phyloP scores from a whole-genome alignment of 2,797 vertebrate species.

The Alcedo atthis region DNA sequence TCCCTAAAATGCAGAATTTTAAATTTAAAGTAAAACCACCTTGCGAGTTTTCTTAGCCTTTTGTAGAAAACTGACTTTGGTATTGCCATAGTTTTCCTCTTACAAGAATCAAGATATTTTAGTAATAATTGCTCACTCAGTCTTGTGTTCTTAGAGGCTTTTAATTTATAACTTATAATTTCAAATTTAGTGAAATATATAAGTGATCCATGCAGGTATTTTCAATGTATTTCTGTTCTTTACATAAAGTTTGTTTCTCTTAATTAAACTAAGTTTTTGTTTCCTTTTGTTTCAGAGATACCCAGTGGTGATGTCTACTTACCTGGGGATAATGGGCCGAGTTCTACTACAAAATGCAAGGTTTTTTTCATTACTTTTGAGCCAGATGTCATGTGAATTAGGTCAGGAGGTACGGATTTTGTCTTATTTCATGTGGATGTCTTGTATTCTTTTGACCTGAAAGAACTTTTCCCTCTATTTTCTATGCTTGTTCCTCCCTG shows the following conservation, averaged over 20 bases:
- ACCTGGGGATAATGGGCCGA: constrained; percentile 92
- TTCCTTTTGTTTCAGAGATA: constrained; percentile 82
- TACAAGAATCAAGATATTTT: neutral
- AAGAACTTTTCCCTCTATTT: neutral
- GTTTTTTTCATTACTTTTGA: constrained; percentile 92
- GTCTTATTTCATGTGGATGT: neutral
- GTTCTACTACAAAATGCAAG: constrained; percentile 92
- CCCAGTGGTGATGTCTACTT: constrained; percentile 96
- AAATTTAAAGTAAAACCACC: neutral
- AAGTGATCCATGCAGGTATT: neutral
- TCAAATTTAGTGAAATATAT: neutral
- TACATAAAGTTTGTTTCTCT: neutral
- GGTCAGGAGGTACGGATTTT: constrained; percentile 87
- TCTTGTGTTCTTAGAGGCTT: neutral
- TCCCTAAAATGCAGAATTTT: neutral
- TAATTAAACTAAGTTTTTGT: neutral
- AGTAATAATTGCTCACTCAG: neutral
- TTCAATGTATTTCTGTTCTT: neutral
- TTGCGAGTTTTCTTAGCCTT: neutral
- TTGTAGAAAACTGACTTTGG: neutral
- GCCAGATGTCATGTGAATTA: constrained; percentile 89
- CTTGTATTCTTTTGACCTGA: neutral
- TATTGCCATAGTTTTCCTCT: neutral
- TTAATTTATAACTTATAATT: neutral
- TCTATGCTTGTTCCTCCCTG: neutral